Evolutionary conservation across 2,797 vertebrate genomes (phyloP).

Genomic region (Mus caroli): DNA sequence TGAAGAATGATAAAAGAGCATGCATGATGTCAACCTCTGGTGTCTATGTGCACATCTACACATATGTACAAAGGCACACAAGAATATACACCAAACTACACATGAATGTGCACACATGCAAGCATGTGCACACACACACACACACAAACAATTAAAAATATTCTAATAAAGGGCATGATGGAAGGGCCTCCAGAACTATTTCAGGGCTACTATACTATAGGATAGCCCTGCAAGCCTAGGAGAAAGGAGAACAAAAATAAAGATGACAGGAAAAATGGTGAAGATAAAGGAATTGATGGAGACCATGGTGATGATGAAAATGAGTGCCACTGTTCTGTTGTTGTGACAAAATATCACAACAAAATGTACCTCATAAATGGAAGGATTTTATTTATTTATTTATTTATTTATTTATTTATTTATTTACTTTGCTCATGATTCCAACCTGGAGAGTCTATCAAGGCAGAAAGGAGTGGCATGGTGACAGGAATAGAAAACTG

Average conservation of each 20-base stretch:
- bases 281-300: neutral
- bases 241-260: neutral
- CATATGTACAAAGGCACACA: neutral
- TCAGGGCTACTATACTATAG: fast-evolving
- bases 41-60: neutral
- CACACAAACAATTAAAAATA: neutral
- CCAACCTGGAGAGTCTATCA: neutral
- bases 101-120: no score
- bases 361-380: neutral
- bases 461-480: neutral
- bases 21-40: neutral
- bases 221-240: fast-evolving
- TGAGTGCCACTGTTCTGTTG: neutral
- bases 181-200: neutral
- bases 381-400: neutral
- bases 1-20: neutral
- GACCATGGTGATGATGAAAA: neutral
- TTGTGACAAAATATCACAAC: neutral
- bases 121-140: no score
- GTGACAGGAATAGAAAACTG: neutral
- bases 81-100: neutral
- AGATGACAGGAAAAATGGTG: no score
- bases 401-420: no score
- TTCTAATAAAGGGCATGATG: neutral
- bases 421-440: neutral